These are phyloP conservation scores for Trachurus trachurus DNA, from an alignment of 2,797 vertebrate genomes.

Conservation along the genomic window DNA sequence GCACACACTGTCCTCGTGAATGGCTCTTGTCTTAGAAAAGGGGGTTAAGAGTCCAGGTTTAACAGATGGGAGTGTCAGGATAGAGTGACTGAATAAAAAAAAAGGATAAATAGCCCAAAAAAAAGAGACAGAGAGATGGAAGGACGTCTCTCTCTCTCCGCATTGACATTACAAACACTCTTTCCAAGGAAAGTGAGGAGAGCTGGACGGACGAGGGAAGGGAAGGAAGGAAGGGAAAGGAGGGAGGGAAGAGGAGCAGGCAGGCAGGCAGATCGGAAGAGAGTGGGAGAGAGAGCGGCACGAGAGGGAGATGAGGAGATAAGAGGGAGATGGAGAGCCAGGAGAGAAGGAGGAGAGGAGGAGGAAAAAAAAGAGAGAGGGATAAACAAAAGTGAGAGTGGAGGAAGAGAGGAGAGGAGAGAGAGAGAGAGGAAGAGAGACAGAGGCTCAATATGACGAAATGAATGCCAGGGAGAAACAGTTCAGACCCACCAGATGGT, in stretches of 20 bases:
- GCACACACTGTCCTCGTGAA: constrained; percentile 30
- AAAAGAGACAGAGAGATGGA: constrained; percentile 50
- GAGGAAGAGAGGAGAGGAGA: constrained; percentile 53
- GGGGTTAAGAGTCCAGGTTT: constrained; percentile 41
- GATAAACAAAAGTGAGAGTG: constrained; percentile 73
- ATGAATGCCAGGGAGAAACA: constrained; percentile 84
- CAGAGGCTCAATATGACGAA: constrained; percentile 81
- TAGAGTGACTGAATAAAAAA: constrained; percentile 37
- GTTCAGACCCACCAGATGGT: constrained; percentile 87
- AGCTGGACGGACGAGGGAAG: constrained; percentile 21
- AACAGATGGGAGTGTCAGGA: constrained; percentile 66
- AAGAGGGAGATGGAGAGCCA: constrained; percentile 64
- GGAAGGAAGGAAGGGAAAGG: background rate
- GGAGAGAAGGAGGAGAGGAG: constrained; percentile 61
- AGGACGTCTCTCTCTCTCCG: constrained; percentile 20
- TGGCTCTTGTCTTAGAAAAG: constrained; percentile 25
- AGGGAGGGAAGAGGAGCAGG: background rate
- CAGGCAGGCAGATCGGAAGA: constrained; percentile 43
- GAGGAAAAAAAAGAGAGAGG: constrained; percentile 65
- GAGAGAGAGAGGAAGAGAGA: constrained; percentile 55
- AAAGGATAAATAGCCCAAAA: constrained; percentile 39
- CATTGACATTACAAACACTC: constrained; percentile 63
- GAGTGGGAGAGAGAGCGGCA: constrained; percentile 53
- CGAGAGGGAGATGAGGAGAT: constrained; percentile 75
- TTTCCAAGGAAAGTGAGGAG: constrained; percentile 51